Evolutionary conservation across 2,113 vertebrate genomes (phyloP).

Genomic region (Colius striatus): DNA sequence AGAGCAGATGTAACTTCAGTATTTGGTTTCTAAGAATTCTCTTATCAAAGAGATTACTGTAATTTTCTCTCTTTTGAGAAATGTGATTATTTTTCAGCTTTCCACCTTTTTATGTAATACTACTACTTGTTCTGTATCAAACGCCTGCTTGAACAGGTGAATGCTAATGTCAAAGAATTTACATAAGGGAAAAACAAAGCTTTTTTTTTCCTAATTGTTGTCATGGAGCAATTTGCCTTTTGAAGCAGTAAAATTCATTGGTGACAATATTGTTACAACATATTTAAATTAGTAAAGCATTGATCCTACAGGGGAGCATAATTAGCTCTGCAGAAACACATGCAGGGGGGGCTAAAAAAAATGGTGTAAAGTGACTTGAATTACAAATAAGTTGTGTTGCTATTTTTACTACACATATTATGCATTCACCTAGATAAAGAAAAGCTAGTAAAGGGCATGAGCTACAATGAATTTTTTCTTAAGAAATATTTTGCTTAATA

Average conservation of each 20-base stretch:
- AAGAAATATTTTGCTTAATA: neutral
- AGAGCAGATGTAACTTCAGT: neutral
- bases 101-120: neutral
- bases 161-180: constrained; percentile 22
- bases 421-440: neutral
- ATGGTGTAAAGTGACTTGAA: neutral
- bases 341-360: neutral
- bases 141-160: constrained; percentile 24
- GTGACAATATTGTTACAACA: constrained; percentile 37
- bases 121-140: neutral
- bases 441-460: neutral
- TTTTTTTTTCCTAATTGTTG: neutral
- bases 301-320: constrained; percentile 8
- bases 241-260: constrained; percentile 37
- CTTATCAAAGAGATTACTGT: neutral
- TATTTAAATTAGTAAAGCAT: constrained; percentile 36
- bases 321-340: constrained; percentile 38
- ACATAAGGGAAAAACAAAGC: constrained; percentile 41
- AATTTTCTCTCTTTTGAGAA: constrained; percentile 15
- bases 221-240: constrained; percentile 25
- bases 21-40: constrained; percentile 3
- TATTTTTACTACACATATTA: neutral
- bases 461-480: neutral
- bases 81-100: neutral
- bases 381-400: neutral